phyloP scores from a whole-genome alignment of 1,140 invertebrate genomes.

The Penaeus vannamei region DNA sequence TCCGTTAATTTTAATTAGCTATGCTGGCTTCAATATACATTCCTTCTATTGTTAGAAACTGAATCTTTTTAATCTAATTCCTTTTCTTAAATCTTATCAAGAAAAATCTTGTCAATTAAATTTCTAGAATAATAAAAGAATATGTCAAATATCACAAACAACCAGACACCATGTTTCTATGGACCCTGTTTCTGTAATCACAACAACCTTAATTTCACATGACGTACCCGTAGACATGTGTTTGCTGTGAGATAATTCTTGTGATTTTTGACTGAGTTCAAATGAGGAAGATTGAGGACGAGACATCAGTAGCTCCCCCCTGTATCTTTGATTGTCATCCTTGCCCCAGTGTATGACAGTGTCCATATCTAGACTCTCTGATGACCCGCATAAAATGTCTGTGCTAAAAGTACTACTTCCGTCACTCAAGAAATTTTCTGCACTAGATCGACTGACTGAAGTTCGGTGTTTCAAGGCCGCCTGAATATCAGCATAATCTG shows the following conservation, averaged over 20 bases:
- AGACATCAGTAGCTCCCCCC: background rate
- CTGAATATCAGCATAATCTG: slow-evolving; percentile 53
- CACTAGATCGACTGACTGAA: slow-evolving; percentile 43
- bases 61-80: too few relatives aligned
- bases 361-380: slow-evolving; percentile 22
- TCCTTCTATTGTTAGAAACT: too few relatives aligned
- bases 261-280: background rate
- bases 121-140: background rate
- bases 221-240: slow-evolving; percentile 21
- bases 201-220: background rate
- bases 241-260: background rate
- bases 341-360: background rate
- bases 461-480: slow-evolving; percentile 26
- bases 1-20: too few relatives aligned
- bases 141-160: background rate
- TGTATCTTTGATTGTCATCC: background rate
- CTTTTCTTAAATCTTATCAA: too few relatives aligned
- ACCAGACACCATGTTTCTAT: background rate
- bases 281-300: background rate
- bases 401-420: slow-evolving; percentile 35
- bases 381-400: background rate
- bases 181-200: background rate
- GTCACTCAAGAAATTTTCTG: slow-evolving; percentile 33
- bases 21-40: too few relatives aligned
- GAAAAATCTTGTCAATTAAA: too few relatives aligned